Conservation (phyloP, 2,888 invertebrate species). For the Himalopsyche tibetana region DNA sequence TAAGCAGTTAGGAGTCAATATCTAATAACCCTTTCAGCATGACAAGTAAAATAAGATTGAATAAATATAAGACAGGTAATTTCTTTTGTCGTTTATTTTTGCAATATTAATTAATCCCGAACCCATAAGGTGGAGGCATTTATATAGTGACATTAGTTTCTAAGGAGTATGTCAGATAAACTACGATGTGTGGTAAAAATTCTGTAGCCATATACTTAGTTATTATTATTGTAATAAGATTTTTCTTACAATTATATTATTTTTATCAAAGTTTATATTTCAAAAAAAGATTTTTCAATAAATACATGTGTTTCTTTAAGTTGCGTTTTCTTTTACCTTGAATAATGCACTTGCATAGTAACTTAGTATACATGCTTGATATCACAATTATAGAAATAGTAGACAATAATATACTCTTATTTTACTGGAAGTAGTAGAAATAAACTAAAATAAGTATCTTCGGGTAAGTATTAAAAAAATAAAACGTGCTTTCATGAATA, state of each 20-base stretch:
- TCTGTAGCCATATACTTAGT: constrained; percentile 66
- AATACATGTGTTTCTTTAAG: constrained; percentile 70
- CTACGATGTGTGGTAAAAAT: constrained; percentile 61
- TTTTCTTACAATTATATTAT: constrained; percentile 78
- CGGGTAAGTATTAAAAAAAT: no score
- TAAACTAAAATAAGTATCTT: no score
- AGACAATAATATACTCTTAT: no score
- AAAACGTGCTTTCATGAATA: no score
- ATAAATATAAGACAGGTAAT: constrained; percentile 47
- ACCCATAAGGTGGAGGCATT: constrained; percentile 66
- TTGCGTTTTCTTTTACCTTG: neutral
- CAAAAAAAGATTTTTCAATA: constrained; percentile 69
- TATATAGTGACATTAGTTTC: constrained; percentile 64
- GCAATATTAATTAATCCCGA: constrained; percentile 65
- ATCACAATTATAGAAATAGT: no score
- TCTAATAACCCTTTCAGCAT: constrained; percentile 46
- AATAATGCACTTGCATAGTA: no score
- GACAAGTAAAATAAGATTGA: constrained; percentile 53
- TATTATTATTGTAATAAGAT: constrained; percentile 78
- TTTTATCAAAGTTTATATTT: constrained; percentile 80
- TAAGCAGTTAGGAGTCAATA: constrained; percentile 28
- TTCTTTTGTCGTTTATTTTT: constrained; percentile 58
- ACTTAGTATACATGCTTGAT: no score
- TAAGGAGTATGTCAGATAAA: constrained; percentile 62
- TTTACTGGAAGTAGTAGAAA: no score